Base-by-base conservation (phyloP, 2,113 vertebrate species). In the Alaudala cheleensis region DNA sequence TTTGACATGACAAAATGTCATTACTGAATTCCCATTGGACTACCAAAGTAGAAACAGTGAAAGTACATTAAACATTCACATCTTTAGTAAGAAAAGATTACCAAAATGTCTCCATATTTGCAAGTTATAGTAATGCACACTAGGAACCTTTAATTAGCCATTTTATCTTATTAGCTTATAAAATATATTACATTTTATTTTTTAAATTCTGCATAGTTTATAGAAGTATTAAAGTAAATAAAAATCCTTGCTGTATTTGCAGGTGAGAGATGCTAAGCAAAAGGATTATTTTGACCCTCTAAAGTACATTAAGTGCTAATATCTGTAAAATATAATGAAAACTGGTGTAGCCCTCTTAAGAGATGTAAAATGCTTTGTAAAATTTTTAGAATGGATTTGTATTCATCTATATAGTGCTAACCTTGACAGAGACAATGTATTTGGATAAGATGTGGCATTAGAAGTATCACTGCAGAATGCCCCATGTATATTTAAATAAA, bases 21-120 rank as follows among this genome's bases (percentile, higher is more conserved):
- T 98, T 98, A 98, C 98, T 98, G 97, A 98, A 97, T 99, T 99
- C 98, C 99, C 98, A 98, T 99, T 98, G 98, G 98, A 99, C 98
- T 98, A 98, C 98, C 97, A 98, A 98, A 97, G 96, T 97, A 97
- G 95, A 98, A 98, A 98, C 97, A 97, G 98, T 96, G 98, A 98
- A 96, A 97, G 96, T 98, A 98, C 95, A 97, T 98, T 97, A 98
- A 96, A 98, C 98, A 96, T 98, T 98, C 98, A 99, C 98, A 98
- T 98, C 98, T 98, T 98, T 97, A 98, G 95, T 98, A 97, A 97
- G 97, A 98, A 93, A 97, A 98, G 97, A 96, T 98, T 98, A 97
- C 94, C 98, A 98, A 98, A 99, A 98, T 98, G 98, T 98, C 97
- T 98, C 98, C 96, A 57, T 98, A 97, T 97, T 95, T 97, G 97